Evolutionary conservation across 1,140 invertebrate species (phyloP).

Genomic region (Micrasema minimum): DNA sequence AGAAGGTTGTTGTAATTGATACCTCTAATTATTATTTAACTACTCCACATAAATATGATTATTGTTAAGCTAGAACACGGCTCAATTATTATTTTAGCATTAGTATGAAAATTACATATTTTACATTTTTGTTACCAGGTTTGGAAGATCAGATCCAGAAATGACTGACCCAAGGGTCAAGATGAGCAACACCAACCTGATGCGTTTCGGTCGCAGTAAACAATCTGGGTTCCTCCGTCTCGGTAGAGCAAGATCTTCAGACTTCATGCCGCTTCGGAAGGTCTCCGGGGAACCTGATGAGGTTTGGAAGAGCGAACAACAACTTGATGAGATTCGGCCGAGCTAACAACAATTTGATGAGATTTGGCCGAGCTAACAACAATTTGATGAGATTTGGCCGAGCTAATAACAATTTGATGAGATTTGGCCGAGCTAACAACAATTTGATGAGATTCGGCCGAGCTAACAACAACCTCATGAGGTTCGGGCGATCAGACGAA

Average conservation of each 20-base stretch:
- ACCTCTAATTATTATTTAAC: too few species aligned
- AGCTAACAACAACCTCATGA: conserved; percentile 42
- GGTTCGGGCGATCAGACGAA: conserved; percentile 48
- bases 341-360: conserved; percentile 44
- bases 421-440: conserved; percentile 45
- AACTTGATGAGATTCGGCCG: conserved; percentile 51
- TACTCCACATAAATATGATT: too few species aligned
- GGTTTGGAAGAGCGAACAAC: conserved; percentile 43
- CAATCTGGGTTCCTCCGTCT: conserved; percentile 40
- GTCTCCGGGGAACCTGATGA: conserved; percentile 38
- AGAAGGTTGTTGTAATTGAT: too few species aligned
- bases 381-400: conserved; percentile 43
- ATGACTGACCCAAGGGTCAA: conserved; percentile 38
- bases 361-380: conserved; percentile 42
- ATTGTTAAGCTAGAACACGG: too few species aligned
- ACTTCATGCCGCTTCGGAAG: conserved; percentile 50
- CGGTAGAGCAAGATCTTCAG: conserved; percentile 38
- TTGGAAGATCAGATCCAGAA: conserved; percentile 46
- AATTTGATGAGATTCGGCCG: conserved; percentile 51
- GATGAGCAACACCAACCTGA: conserved; percentile 42
- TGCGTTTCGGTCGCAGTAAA: conserved; percentile 47
- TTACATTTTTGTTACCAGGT: conserved; percentile 36
- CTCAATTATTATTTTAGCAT: too few species aligned
- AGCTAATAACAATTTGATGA: conserved; percentile 42
- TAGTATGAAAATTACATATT: too few species aligned